Evolutionary conservation across 2,113 vertebrate genomes (phyloP), one percentile per base, ranked within the genome.

Genomic region (Stercorarius parasiticus): DNA sequence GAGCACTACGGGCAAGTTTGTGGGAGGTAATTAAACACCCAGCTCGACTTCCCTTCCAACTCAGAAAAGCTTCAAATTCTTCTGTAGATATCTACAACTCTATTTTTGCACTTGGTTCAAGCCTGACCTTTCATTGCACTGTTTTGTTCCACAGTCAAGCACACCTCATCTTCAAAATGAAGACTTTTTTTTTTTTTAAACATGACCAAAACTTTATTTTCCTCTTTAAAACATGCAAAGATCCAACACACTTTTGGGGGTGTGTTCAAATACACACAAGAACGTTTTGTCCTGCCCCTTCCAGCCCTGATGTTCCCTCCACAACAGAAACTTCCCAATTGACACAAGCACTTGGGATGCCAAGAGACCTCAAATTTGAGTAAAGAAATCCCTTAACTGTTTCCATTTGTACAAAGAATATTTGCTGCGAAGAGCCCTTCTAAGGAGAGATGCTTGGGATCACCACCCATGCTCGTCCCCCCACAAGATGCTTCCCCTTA

Each of bases 21-120:
- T 59, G 77, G 90, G 88, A 93, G 88, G 61, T 82, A 91, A 90
- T 86, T 93, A 91, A 95, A 95, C 88, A 55, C 82, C 62, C 82
- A 67, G 90, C 55, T 55, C 14, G 2, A 15, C 73, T 84, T 85
- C 82, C 52, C 91, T 43, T 67, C 55, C 92, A 70, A 20, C 85
- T 45, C 86, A n/a, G 45, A 50, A 86, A 78, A 83, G n/a, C 64
- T 49, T 50, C 79, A 34, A 16, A 0, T 30, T 67, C 19, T 59
- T 23, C 85, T 34, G 59, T 10, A 71, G 86, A 5, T 82, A 78
- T 5, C 76, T 74, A 58, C 52, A 52, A 36, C 55, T 25, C 72
- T 78, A 9, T 59, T 94, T 93, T 34, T 58, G 45, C 70, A 13
- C 77, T 69, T 22, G 72, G 10, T 76, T 84, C 86, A 26, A 15